Base-by-base conservation (phyloP, 2,888 invertebrate genomes). In the Drosophila atripex region DNA sequence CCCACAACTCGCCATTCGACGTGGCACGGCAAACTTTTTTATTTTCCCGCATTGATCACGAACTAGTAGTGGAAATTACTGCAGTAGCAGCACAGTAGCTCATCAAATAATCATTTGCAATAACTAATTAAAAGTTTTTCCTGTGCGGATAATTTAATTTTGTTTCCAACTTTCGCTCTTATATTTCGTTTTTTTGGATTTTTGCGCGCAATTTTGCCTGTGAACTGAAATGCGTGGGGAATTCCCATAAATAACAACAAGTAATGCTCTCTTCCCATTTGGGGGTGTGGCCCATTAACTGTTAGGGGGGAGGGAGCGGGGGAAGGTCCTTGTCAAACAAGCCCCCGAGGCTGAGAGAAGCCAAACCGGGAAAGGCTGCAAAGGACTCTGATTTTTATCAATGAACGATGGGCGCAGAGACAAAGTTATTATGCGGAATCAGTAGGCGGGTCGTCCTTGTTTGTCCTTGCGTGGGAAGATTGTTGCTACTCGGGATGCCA, bases 71-170 rank as follows among this genome's bases (percentile, higher is more conserved):
- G n/a, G 54, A 30, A 58, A 35, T 43, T 64, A 72, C 63, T 56
- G 58, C 60, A 23, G 21, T 23, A 73, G 58, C 59, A 78, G 58
- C 59, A 56, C 76, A 53, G 43, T 30, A 71, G 68, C 50, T 80
- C 77, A 56, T 73, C 49, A 57, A 72, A 72, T 61, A 71, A 70
- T 41, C 71, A 71, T 70, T 78, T 53, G 73, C 65, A 65, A 75
- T 76, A 78, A 77, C 74, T 77, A 82, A 86, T 82, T 82, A 86
- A 86, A 84, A 86, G 66, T 80, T 77, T 55, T 28, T n/a, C 38
- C 45, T 43, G 21, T 35, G 57, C 51, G 57, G 43, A 71, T 70
- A 69, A 77, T 69, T 72, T 59, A 54, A 71, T 76, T 73, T 49
- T 51, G 64, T 66, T 66, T 35, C 6, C 11, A 79, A 82, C 66